A percentile compares a stretch with the other conserved stretches of the same genome.
Evolutionary conservation across 2,888 invertebrate genomes (phyloP).

Genomic region (Apamea crenata): DNA sequence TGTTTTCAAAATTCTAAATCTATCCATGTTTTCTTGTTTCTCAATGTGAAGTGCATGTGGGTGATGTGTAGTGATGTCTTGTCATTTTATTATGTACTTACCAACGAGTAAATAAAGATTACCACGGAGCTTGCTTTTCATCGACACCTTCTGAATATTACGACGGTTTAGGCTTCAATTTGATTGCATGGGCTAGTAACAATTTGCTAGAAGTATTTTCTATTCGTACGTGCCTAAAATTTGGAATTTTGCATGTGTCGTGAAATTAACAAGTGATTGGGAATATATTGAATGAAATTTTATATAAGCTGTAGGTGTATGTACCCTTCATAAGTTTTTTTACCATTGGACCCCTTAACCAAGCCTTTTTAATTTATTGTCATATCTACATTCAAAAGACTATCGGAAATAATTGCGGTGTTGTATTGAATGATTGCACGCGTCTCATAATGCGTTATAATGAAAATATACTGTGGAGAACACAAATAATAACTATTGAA

Average conservation of each 20-base stretch:
- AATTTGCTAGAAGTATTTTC: conserved; percentile 54
- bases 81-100: conserved; percentile 53
- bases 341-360: background rate
- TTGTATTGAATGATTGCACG: background rate
- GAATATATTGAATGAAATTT: conserved; percentile 8
- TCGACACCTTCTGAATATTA: conserved; percentile 46
- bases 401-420: background rate
- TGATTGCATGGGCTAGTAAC: conserved; percentile 59
- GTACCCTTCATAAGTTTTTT: background rate
- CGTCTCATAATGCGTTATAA: background rate
- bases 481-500: background rate
- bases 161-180: conserved; percentile 48
- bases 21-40: conserved; percentile 49
- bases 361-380: background rate
- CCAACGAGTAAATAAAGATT: conserved; percentile 55
- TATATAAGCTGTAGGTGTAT: background rate
- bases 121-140: conserved; percentile 61
- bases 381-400: conserved; percentile 3
- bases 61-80: conserved; percentile 65
- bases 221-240: conserved; percentile 58
- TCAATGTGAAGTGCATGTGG: conserved; percentile 67
- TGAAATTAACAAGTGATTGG: conserved; percentile 44
- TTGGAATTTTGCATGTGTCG: conserved; percentile 51
- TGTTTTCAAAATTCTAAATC: conserved; percentile 33
- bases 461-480: background rate